These are phyloP conservation scores for Calonectris borealis DNA, from an alignment of 2,113 vertebrate species.

Conservation along the genomic window DNA sequence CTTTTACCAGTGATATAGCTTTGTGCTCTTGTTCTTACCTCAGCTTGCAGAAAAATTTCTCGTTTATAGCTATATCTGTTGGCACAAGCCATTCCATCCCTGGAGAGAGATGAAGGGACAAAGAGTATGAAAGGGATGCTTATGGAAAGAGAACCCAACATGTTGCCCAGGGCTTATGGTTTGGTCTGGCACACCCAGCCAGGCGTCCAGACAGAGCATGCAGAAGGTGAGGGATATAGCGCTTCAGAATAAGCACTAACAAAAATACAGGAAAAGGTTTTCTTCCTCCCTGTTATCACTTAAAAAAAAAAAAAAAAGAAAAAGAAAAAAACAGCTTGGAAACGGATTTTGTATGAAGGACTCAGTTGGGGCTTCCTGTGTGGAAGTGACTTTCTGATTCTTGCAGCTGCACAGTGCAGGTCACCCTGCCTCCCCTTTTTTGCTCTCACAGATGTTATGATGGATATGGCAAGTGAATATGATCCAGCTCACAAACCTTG, in stretches of 20 bases:
- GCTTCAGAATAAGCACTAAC: background rate
- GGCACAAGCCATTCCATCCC: background rate
- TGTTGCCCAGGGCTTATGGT: background rate
- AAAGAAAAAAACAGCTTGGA: background rate
- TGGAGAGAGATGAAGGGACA: background rate
- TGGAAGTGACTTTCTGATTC: background rate
- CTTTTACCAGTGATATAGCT: background rate
- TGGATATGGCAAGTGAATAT: background rate
- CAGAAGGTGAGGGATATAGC: background rate
- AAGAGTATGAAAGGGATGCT: background rate
- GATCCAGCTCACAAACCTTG: background rate
- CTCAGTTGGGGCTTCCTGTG: background rate
- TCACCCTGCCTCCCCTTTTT: background rate
- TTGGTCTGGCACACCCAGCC: background rate
- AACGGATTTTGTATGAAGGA: background rate
- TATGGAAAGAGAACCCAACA: background rate
- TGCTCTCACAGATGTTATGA: background rate
- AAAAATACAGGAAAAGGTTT: background rate
- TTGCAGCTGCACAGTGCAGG: background rate
- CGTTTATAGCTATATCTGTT: background rate
- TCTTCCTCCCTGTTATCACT: background rate
- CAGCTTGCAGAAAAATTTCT: background rate
- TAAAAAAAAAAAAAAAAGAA: accelerated
- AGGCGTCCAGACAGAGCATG: background rate
- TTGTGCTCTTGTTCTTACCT: background rate